These are phyloP conservation scores for Leuciscus waleckii DNA, from an alignment of 2,797 vertebrate species.

Conservation along the genomic window DNA sequence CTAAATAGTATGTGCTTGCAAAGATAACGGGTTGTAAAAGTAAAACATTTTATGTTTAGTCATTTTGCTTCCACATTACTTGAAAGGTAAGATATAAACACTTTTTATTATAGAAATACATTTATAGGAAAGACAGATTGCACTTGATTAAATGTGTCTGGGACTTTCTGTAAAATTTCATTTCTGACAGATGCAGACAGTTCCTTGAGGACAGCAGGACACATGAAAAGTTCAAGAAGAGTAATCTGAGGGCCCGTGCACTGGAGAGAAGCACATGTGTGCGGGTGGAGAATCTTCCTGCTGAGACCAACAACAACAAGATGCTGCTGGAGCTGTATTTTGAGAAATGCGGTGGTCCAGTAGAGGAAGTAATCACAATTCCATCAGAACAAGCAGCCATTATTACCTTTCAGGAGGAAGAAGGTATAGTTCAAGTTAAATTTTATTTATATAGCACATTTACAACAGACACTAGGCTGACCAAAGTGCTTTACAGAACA, in stretches of 20 bases:
- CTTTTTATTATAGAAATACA: no score
- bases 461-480: no score
- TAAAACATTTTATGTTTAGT: no score
- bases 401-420: constrained; percentile 4
- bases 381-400: constrained; percentile 79
- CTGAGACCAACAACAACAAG: constrained; percentile 46
- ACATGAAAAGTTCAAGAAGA: constrained; percentile 56
- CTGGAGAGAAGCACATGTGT: constrained; percentile 77
- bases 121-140: no score
- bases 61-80: no score
- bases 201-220: constrained; percentile 10
- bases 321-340: constrained; percentile 81
- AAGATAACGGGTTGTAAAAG: no score
- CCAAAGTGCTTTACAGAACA: no score
- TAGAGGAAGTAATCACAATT: constrained; percentile 67
- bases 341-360: constrained; percentile 75
- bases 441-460: no score
- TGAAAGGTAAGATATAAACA: no score
- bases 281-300: constrained; percentile 80
- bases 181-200: constrained; percentile 7
- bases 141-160: not conserved
- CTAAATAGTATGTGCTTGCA: no score
- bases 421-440: constrained; percentile 19
- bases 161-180: not conserved
- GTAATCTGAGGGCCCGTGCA: constrained; percentile 64